Base-by-base conservation (phyloP, 2,888 invertebrate species). In the Erpobdella octoculata region DNA sequence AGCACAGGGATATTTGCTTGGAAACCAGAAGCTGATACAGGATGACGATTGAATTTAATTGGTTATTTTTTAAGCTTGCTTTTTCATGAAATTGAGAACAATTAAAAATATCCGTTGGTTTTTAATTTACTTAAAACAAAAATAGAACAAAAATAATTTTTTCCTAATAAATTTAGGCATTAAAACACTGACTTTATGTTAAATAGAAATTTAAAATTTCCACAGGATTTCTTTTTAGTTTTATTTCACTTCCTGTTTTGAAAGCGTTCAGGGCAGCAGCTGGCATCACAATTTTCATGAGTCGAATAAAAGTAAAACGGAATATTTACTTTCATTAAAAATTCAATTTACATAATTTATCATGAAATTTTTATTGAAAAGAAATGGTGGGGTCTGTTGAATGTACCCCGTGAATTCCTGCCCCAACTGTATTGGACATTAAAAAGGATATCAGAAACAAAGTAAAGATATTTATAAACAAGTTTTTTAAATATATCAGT, bases 311-410 rank as follows among this genome's bases (percentile, higher is more conserved):
- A 53, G 71, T n/a, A n/a, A n/a, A n/a, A n/a, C 46, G 46, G 41
- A 38, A 9, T 21, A 64, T 21, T 64, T 9, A 12, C 0, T 64
- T 9, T n/a, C 25, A n/a, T n/a, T n/a, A n/a, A n/a, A n/a, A n/a
- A n/a, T 62, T 62, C 35, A 35, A 9, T 62, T 58, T 62, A 8
- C 28, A 25, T 53, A 12, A 53, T 53, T 53, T 53, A 9, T 9
- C 15, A 9, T 53, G 4, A 25, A 9, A 25, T 1, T 2, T 53
- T 53, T 53, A 25, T 25, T 12, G 9, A 53, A 53, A 25, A 71
- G 71, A 71, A 71, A 71, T 71, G 71, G 71, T 71, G 71, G 71
- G 71, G 71, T 48, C 71, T 71, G 46, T 8, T 35, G 21, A 66
- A 66, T n/a, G 66, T 71, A 36, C 71, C 71, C 18, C 59, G 66